Conservation (phyloP, 2,797 vertebrate species). For the Ptychobarbus kaznakovi region DNA sequence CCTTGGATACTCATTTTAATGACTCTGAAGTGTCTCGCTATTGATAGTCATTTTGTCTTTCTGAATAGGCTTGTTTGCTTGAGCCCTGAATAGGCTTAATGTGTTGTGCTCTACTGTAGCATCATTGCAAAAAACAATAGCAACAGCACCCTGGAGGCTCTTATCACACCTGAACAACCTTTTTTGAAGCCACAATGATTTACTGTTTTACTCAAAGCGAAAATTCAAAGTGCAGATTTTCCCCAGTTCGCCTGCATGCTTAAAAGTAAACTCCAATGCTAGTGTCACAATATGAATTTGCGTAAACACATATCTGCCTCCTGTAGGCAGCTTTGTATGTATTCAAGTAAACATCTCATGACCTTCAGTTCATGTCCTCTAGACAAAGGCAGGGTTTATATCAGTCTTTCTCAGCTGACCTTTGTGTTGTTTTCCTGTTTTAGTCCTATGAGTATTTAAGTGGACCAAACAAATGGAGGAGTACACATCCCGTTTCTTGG, state of each 20-base stretch:
- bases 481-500: constrained; percentile 35
- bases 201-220: constrained; percentile 22
- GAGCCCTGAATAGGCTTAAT: constrained; percentile 11
- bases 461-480: constrained; percentile 30
- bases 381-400: constrained; percentile 57
- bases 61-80: constrained; percentile 31
- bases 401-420: constrained; percentile 57
- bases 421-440: constrained; percentile 50
- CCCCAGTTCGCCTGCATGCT: neutral
- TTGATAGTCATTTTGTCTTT: constrained; percentile 13
- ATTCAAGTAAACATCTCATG: constrained; percentile 58
- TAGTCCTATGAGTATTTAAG: constrained; percentile 49
- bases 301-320: constrained; percentile 33
- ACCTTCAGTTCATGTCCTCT: constrained; percentile 53
- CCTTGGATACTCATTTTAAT: constrained; percentile 23
- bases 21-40: neutral
- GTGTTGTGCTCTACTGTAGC: constrained; percentile 21
- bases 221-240: neutral
- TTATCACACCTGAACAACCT: constrained; percentile 43
- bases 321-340: constrained; percentile 29
- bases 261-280: neutral
- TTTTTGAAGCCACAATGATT: neutral
- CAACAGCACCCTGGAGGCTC: constrained; percentile 28
- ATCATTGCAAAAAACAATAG: constrained; percentile 34
- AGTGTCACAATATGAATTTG: neutral